phyloP scores from a whole-genome alignment of 2,797 vertebrate species.

The Urophycis tenuis region DNA sequence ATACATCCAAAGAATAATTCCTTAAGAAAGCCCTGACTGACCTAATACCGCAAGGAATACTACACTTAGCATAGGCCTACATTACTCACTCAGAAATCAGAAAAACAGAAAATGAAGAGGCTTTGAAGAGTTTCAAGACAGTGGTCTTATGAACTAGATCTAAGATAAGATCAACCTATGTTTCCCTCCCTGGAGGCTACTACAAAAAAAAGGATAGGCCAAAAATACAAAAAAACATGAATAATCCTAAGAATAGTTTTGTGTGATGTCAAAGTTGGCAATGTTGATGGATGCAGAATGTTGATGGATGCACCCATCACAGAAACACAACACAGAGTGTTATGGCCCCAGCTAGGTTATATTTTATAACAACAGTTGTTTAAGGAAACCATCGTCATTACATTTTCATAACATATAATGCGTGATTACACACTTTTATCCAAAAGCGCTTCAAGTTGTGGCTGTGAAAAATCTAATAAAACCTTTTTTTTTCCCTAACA shows the following conservation, averaged over 20 bases:
- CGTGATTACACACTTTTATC: background rate
- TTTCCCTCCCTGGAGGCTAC: background rate
- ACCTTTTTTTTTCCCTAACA: background rate
- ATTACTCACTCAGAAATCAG: constrained; percentile 28
- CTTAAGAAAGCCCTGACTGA: constrained; percentile 43
- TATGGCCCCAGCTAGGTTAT: too few species aligned
- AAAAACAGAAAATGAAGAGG: constrained; percentile 36
- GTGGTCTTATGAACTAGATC: constrained; percentile 8
- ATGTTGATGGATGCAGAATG: background rate
- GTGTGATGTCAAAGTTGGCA: background rate
- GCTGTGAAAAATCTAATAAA: background rate
- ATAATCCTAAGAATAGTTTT: background rate
- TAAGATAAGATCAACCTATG: background rate
- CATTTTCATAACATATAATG: background rate
- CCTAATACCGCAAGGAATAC: constrained; percentile 40
- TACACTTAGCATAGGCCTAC: constrained; percentile 35
- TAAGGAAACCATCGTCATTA: background rate
- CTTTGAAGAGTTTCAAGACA: constrained; percentile 23
- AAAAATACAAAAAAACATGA: background rate
- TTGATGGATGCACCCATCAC: background rate
- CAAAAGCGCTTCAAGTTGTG: background rate
- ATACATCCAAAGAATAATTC: constrained; percentile 18
- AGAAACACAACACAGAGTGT: background rate
- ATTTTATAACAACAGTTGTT: background rate
- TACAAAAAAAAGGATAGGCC: background rate